Conservation (phyloP, 1,140 invertebrate species). For the Hylyphantes graminicola region DNA sequence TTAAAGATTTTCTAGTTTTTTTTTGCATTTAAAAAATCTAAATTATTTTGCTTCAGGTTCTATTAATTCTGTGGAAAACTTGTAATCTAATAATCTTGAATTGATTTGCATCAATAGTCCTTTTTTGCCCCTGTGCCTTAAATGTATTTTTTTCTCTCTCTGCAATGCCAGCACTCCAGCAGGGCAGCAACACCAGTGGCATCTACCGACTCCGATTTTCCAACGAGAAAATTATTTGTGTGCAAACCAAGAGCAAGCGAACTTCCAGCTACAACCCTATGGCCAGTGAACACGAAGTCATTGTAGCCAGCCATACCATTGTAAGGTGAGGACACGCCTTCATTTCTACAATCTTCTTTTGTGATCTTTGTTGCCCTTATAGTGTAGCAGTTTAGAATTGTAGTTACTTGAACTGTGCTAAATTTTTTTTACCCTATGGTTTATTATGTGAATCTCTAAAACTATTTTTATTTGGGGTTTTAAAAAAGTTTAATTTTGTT, state of each 20-base stretch:
- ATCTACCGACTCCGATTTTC: conserved; percentile 82
- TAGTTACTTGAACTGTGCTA: no score
- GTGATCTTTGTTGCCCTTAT: not conserved
- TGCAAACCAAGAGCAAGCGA: conserved; percentile 88
- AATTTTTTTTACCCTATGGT: no score
- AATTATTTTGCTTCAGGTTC: no score
- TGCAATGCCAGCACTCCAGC: conserved; percentile 73
- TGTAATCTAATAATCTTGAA: no score
- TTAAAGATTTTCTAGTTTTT: no score
- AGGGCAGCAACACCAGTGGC: conserved; percentile 77
- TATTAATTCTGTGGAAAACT: no score
- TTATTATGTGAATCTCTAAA: no score
- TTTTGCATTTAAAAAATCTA: no score
- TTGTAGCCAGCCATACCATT: conserved; percentile 92
- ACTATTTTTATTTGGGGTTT: no score
- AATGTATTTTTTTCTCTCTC: not conserved
- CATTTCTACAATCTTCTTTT: not conserved
- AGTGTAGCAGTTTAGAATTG: not conserved
- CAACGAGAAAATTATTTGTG: conserved; percentile 81
- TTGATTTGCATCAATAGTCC: no score
- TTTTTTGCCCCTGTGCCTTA: not conserved
- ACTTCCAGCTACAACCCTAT: conserved; percentile 77
- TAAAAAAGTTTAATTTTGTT: no score
- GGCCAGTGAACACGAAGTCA: conserved; percentile 80
- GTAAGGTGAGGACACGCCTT: conserved; percentile 68